Percentiles rank a stretch among this genome's conserved stretches.
phyloP scores from a whole-genome alignment of 2,113 vertebrate species.

The Microcebus murinus region DNA sequence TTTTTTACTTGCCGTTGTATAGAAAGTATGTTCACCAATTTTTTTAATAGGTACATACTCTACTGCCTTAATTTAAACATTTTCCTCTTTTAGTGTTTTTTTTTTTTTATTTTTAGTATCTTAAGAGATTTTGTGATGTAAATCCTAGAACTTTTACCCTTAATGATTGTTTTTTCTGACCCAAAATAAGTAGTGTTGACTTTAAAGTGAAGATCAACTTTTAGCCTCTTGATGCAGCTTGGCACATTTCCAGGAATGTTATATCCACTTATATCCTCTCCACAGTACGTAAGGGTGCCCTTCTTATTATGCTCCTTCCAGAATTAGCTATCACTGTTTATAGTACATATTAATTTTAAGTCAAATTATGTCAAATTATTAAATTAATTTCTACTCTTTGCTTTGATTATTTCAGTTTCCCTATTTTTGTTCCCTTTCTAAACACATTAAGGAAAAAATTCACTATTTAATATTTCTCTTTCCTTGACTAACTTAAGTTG shows the following conservation, averaged over 20 bases:
- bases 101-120: neutral
- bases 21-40: neutral
- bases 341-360: neutral
- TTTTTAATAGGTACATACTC: neutral
- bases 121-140: neutral
- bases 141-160: neutral
- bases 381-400: neutral
- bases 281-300: neutral
- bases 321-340: neutral
- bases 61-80: neutral
- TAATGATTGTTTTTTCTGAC: neutral
- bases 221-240: neutral
- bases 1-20: neutral
- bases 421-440: neutral
- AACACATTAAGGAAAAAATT: neutral
- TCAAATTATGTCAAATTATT: neutral
- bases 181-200: neutral
- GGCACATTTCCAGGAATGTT: neutral
- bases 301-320: neutral
- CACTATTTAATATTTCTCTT: neutral
- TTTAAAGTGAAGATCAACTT: neutral
- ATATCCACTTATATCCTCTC: neutral
- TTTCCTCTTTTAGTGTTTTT: neutral
- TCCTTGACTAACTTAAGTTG: neutral
- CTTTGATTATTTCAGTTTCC: neutral